phyloP scores from a whole-genome alignment of 1,140 invertebrate genomes.

The Trichogramma pretiosum region DNA sequence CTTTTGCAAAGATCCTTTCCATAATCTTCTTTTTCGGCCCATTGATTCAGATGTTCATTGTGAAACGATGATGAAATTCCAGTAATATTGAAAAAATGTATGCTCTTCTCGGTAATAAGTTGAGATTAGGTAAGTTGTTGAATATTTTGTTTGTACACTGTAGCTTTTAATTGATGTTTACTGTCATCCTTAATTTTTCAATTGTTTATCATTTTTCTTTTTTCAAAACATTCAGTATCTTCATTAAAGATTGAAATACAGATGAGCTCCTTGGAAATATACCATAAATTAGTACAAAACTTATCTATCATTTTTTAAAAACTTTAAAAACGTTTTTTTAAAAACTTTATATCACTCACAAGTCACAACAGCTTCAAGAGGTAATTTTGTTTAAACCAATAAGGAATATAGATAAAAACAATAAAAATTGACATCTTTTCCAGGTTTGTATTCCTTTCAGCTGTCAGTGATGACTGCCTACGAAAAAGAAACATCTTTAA shows the following conservation, averaged over 20 bases:
- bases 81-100: conserved; percentile 9
- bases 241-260: conserved; percentile 26
- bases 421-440: conserved; percentile 11
- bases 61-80: conserved; percentile 4
- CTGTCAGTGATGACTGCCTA: not conserved
- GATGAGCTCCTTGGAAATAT: conserved; percentile 20
- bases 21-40: conserved; percentile 8
- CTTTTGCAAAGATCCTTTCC: not conserved
- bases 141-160: conserved; percentile 6
- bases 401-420: not conserved
- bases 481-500: conserved; percentile 29
- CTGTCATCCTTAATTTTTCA: too few species aligned
- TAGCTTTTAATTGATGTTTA: too few species aligned
- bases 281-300: conserved; percentile 25
- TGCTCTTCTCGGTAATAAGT: conserved; percentile 1
- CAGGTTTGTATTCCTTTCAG: not conserved
- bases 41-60: conserved; percentile 2
- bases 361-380: conserved; percentile 1
- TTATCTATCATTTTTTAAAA: conserved; percentile 15
- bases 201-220: too few species aligned
- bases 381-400: not conserved
- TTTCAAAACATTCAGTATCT: conserved; percentile 13
- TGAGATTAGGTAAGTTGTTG: not conserved
- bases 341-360: conserved; percentile 7
- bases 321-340: conserved; percentile 3